Conservation (phyloP, 2,113 vertebrate genomes). For the Mormoops blainvillei region DNA sequence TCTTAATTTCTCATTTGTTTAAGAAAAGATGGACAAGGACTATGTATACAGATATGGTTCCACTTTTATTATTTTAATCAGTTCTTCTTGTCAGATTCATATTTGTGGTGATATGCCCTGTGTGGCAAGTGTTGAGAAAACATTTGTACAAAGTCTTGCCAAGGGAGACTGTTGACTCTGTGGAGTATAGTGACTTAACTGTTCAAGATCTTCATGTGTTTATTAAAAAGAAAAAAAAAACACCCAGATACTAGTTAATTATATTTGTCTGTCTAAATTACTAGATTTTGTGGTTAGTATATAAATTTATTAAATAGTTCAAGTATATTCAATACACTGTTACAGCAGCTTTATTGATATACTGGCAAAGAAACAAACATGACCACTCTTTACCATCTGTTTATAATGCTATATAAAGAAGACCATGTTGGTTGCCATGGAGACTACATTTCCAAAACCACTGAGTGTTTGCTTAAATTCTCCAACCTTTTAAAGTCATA, state of each 20-base stretch:
- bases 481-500: constrained; percentile 79
- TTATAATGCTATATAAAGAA: constrained; percentile 89
- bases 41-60: constrained; percentile 23
- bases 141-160: constrained; percentile 80
- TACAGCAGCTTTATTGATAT: constrained; percentile 82
- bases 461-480: constrained; percentile 84
- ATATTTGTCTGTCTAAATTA: constrained; percentile 71
- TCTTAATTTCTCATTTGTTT: constrained; percentile 45
- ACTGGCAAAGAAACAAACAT: constrained; percentile 85
- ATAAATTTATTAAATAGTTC: constrained; percentile 79
- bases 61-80: constrained; percentile 61
- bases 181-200: constrained; percentile 78
- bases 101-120: constrained; percentile 79
- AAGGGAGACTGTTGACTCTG: constrained; percentile 75
- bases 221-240: constrained; percentile 58
- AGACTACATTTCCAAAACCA: constrained; percentile 84
- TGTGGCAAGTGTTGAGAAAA: constrained; percentile 81
- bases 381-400: constrained; percentile 87
- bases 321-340: constrained; percentile 69
- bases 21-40: neutral
- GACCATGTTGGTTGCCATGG: constrained; percentile 82
- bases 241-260: constrained; percentile 64
- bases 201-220: constrained; percentile 76
- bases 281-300: constrained; percentile 75
- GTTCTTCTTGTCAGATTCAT: constrained; percentile 73